Percentiles rank a stretch among this genome's conserved stretches.
These are phyloP conservation scores for Phalanger gymnotis DNA, from an alignment of 2,797 vertebrate species.

Conservation along the genomic window DNA sequence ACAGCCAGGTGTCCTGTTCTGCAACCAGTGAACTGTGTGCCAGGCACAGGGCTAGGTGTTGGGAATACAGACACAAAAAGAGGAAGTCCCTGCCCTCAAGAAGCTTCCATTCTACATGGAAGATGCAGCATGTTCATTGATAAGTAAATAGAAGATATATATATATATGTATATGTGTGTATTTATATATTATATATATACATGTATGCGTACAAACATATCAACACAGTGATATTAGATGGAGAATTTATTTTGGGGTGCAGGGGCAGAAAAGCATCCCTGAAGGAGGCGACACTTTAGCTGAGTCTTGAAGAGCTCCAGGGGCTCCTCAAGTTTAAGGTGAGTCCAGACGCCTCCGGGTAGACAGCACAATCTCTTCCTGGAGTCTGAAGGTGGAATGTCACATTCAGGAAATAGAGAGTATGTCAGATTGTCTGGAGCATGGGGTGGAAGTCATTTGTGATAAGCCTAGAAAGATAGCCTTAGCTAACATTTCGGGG, in stretches of 20 bases:
- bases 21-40: background rate
- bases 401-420: background rate
- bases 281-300: background rate
- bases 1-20: background rate
- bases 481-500: background rate
- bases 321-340: background rate
- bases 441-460: background rate
- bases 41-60: background rate
- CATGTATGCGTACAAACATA: too few species aligned
- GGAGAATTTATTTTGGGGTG: background rate
- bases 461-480: background rate
- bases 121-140: background rate
- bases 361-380: background rate
- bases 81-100: background rate
- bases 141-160: background rate
- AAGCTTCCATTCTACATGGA: background rate
- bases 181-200: too few species aligned
- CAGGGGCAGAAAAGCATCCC: background rate
- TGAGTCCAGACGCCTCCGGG: background rate
- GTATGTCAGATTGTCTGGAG: background rate
- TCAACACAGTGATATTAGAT: background rate
- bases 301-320: background rate
- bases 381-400: background rate
- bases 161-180: background rate
- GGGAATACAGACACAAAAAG: background rate